Base-by-base conservation (phyloP, 2,888 invertebrate genomes). In the Ophioninae sp. region DNA sequence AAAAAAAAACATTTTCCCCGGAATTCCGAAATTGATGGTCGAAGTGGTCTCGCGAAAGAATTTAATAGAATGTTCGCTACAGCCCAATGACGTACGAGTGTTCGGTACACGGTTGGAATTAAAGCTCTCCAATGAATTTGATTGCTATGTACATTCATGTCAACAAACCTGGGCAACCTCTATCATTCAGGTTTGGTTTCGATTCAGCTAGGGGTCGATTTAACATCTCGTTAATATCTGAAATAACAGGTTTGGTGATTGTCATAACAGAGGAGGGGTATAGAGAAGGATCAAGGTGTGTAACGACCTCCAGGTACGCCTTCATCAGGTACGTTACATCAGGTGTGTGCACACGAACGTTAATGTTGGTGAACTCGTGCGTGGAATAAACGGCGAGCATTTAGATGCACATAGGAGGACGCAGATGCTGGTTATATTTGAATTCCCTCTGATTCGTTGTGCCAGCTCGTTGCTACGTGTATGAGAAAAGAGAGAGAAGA, bases 211-310 rank as follows among this genome's bases (percentile, higher is more conserved):
- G 61, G 56, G 63, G 51, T 68, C 1, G 77, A 88, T 87, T 87
- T 87, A 88, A 88, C 86, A 86, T 83, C 86, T 83, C 86, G 83
- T 87, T 88, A 87, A 88, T 88, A 88, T 88, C 83, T 85, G 85
- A 89, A 88, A 89, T 88, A 88, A 89, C 87, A 86, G 85, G 78
- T 72, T 67, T 56, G 79, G 67, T 68, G 72, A 76, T 80, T 80
- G 83, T 83, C 79, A 73, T 76, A 79, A 79, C 83, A 76, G 39
- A 68, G 79, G 67, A 44, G 44, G 59, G 17, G 71, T 65, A 79
- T 17, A 58, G 41, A 58, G 61, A 61, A 41, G 71, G 64, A 79
- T 79, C 69, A 74, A 72, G 68, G 61, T 41, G 61, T 68, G 58
- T 76, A 73, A 83, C 79, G 75, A 76, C 59, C 56, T 59, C 17